Conservation (phyloP, 2,797 vertebrate genomes). For the Falco rusticolus region DNA sequence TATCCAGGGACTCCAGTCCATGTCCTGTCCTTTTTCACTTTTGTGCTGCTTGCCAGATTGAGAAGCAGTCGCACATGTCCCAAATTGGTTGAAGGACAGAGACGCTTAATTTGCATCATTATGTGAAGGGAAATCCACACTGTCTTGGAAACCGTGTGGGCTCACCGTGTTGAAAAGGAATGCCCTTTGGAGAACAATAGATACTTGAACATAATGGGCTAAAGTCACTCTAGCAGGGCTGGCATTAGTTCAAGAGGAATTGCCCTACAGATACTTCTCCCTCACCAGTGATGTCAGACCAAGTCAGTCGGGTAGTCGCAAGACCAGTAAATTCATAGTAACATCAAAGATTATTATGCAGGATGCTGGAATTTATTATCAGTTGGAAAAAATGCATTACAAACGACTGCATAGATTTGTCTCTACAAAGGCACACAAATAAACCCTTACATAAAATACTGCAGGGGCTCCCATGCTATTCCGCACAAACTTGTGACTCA, state of each 20-base stretch:
- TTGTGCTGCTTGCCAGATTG: neutral
- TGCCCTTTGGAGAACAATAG: constrained; percentile 23
- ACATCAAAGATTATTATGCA: neutral
- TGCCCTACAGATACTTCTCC: neutral
- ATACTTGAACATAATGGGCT: neutral
- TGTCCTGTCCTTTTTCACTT: neutral
- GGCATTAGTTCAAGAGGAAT: neutral
- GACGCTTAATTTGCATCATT: constrained; percentile 37
- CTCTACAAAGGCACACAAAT: neutral
- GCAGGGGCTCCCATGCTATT: neutral
- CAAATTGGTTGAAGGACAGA: neutral
- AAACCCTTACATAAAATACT: neutral
- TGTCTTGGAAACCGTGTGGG: neutral
- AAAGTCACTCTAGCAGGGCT: neutral
- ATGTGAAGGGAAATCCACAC: neutral
- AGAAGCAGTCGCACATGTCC: neutral
- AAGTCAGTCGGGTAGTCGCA: neutral
- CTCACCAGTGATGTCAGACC: neutral
- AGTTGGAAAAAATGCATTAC: neutral
- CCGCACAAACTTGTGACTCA: neutral
- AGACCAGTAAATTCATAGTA: neutral
- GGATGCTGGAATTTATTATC: neutral
- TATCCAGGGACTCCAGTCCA: constrained; percentile 26
- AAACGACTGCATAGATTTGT: neutral
- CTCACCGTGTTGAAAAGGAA: neutral